phyloP scores from a whole-genome alignment of 2,797 vertebrate species.

The Prunella strophiata region DNA sequence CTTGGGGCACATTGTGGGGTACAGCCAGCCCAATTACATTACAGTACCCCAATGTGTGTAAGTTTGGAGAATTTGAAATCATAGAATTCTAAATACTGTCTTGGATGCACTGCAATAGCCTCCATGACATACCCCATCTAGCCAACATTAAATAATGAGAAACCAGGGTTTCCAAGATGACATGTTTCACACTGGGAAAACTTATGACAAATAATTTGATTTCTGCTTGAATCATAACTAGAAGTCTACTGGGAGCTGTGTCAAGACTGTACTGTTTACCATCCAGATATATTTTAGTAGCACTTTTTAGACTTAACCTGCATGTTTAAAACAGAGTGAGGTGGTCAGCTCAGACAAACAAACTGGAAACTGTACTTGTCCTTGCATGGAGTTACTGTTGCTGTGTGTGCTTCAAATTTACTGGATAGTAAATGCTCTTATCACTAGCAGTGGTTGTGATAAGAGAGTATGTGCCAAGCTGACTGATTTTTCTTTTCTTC shows the following conservation, averaged over 20 bases:
- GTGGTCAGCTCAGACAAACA: neutral
- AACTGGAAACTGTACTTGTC: neutral
- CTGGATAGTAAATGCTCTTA: slow-evolving; percentile 12
- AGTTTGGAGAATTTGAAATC: neutral
- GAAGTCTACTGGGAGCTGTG: neutral
- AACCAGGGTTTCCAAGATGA: neutral
- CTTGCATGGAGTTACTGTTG: slow-evolving; percentile 60
- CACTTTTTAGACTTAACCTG: slow-evolving; percentile 8
- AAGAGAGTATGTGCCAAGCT: slow-evolving; percentile 35
- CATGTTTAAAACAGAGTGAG: slow-evolving; percentile 33
- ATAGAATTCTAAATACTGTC: neutral
- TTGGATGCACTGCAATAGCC: neutral
- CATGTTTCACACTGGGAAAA: slow-evolving; percentile 37
- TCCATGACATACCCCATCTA: neutral
- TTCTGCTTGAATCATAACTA: slow-evolving; percentile 25
- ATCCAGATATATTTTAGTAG: neutral
- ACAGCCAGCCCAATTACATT: neutral
- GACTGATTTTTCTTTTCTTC: slow-evolving; percentile 70
- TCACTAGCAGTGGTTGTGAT: neutral
- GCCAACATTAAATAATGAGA: neutral
- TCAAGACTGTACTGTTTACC: neutral
- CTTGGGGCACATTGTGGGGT: neutral
- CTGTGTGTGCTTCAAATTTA: slow-evolving; percentile 30
- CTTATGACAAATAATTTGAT: neutral
- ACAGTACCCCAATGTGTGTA: neutral